Evolutionary conservation across 2,888 invertebrate species (phyloP).

Genomic region (Drosophila rellima): DNA sequence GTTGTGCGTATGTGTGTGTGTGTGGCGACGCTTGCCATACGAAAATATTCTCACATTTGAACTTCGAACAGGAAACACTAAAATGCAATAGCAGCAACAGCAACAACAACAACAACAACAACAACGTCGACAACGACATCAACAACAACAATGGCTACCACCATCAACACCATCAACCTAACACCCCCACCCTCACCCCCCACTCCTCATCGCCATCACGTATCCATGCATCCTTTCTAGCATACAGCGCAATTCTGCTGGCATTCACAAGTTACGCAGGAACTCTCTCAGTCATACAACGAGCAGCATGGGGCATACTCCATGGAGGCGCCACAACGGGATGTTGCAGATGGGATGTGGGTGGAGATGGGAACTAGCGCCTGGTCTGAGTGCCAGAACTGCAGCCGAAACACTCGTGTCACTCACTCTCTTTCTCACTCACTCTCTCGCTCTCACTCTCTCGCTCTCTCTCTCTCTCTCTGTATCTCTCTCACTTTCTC

Average conservation of each 20-base stretch:
- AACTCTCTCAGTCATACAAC: slow-evolving; percentile 63
- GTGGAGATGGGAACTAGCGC: background rate
- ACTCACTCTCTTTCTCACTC: background rate
- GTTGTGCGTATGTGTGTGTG: slow-evolving; percentile 12
- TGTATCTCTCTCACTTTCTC: no score
- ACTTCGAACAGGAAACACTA: slow-evolving; percentile 82
- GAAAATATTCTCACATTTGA: slow-evolving; percentile 81
- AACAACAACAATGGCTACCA: slow-evolving; percentile 22
- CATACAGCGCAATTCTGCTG: slow-evolving; percentile 56
- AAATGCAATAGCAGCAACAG: slow-evolving; percentile 63
- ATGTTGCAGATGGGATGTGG: slow-evolving; percentile 5
- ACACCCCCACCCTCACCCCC: background rate
- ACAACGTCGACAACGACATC: slow-evolving; percentile 16
- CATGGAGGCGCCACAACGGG: slow-evolving; percentile 9
- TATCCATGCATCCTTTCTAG: slow-evolving; percentile 9
- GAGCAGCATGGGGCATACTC: slow-evolving; percentile 25
- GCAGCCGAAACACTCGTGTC: slow-evolving; percentile 16
- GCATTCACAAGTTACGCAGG: slow-evolving; percentile 64
- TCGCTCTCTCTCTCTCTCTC: background rate
- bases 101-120: slow-evolving; percentile 13
- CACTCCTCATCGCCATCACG: background rate
- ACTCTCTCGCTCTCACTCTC: background rate
- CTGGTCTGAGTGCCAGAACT: background rate
- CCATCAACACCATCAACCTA: slow-evolving; percentile 14
- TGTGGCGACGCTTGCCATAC: slow-evolving; percentile 55